Evolutionary conservation across 2,888 invertebrate species (phyloP), one percentile per base, ranked within the genome.

Genomic region (Chelonus formosanus): DNA sequence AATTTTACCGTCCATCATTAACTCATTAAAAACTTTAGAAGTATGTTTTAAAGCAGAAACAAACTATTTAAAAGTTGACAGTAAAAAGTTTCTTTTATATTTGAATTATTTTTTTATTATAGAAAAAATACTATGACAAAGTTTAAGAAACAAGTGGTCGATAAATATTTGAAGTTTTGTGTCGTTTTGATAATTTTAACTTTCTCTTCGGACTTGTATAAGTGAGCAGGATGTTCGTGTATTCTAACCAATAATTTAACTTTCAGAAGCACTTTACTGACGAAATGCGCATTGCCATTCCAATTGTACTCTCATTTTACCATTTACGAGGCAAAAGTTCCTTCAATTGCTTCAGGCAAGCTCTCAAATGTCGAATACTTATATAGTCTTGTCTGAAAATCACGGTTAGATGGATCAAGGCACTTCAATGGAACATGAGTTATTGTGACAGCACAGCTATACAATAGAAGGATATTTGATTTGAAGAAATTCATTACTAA

Each of bases 101-200:
- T 20, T 20, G 20, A 20, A 20, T 20, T 20, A 20, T 20, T 20
- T 20, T 20, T 20, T 20, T 20, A 20, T 20, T 2, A 20, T 20
- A 1, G 20, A 52, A 52, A 8, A 52, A 32, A 34, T 31, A 52
- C 7, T 32, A 5, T 32, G 34, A 44, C 10, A 7, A 53, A 6
- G 34, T 6, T 8, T 20, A 50, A 36, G 44, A 72, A 72, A 71
- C 75, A 76, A 78, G 76, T 76, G 75, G 73, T 76, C 70, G 71
- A 75, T 76, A 80, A 80, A 80, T 80, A 79, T 80, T 80, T 79
- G 75, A 77, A 67, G 67, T 53, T 63, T 69, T 65, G 43, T 48
- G 43, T 61, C 36, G 55, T 48, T 59, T 34, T n/a, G 32, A 31
- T 56, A 43, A 47, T 53, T 59, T 10, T n/a, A 55, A 61, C 20